These are phyloP conservation scores for Yponomeuta malinellus DNA, from an alignment of 2,888 invertebrate genomes.

Conservation along the genomic window DNA sequence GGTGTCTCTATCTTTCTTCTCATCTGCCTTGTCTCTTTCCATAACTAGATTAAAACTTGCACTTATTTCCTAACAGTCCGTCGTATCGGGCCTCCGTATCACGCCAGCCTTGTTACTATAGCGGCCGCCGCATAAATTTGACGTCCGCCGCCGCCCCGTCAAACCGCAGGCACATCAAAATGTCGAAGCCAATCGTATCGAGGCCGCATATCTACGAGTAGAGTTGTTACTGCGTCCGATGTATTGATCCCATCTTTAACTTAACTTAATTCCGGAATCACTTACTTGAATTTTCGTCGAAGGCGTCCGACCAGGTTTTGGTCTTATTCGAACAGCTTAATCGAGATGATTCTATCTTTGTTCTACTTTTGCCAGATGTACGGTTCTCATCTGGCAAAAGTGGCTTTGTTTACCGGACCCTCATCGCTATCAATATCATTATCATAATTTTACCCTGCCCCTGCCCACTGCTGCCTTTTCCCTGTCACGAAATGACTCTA, in stretches of 20 bases:
- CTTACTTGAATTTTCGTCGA: background rate
- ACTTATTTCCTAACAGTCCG: background rate
- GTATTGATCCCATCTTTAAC: background rate
- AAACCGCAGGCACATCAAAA: background rate
- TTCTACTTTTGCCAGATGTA: no score
- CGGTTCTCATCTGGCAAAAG: no score
- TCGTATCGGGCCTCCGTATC: background rate
- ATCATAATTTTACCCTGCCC: no score
- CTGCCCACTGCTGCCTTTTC: no score
- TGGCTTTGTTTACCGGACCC: no score
- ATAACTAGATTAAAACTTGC: constrained; percentile 1
- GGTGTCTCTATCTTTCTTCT: background rate
- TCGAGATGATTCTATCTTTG: no score
- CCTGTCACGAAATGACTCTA: no score
- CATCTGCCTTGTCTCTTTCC: background rate
- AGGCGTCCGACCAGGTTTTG: no score
- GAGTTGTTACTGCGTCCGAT: background rate
- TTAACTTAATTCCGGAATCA: background rate
- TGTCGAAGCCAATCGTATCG: constrained; percentile 5
- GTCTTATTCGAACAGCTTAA: no score
- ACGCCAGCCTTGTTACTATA: constrained; percentile 7
- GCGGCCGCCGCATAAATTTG: constrained; percentile 11
- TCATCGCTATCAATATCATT: no score
- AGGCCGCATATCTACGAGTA: constrained; percentile 9
- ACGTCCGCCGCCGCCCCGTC: background rate